Conservation (phyloP, 1,140 invertebrate genomes). For the Arion vulgaris region DNA sequence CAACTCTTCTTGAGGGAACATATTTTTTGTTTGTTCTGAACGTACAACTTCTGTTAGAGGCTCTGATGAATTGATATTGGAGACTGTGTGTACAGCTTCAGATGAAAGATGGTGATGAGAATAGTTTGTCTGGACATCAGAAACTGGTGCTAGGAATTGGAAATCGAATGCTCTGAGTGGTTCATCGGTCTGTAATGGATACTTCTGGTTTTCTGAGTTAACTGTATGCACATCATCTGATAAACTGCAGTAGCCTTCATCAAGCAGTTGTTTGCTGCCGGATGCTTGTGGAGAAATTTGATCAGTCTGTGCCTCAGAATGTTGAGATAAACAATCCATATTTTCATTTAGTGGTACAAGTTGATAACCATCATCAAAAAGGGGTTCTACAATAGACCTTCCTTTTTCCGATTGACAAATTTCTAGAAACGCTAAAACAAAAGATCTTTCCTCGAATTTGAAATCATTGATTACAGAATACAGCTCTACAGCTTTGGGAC, state of each 20-base stretch:
- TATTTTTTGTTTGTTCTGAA: not conserved
- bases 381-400: not conserved
- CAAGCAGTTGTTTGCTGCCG: not conserved
- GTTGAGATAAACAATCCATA: not conserved
- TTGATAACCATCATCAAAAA: not conserved
- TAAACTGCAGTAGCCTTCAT: not conserved
- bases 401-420: not conserved
- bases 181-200: not conserved
- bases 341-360: not conserved
- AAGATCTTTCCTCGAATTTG: not conserved
- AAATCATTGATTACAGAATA: not conserved
- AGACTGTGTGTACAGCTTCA: not conserved
- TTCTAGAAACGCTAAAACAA: not conserved
- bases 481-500: not conserved
- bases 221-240: not conserved
- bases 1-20: not conserved
- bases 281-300: not conserved
- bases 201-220: not conserved
- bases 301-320: not conserved
- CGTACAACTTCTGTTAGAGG: not conserved
- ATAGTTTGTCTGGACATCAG: not conserved
- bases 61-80: not conserved
- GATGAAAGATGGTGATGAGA: not conserved
- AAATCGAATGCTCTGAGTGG: not conserved
- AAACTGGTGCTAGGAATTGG: not conserved